Percentiles rank a stretch among this genome's conserved stretches.
Evolutionary conservation across 2,113 vertebrate species (phyloP).

Genomic region (Callipepla californica): DNA sequence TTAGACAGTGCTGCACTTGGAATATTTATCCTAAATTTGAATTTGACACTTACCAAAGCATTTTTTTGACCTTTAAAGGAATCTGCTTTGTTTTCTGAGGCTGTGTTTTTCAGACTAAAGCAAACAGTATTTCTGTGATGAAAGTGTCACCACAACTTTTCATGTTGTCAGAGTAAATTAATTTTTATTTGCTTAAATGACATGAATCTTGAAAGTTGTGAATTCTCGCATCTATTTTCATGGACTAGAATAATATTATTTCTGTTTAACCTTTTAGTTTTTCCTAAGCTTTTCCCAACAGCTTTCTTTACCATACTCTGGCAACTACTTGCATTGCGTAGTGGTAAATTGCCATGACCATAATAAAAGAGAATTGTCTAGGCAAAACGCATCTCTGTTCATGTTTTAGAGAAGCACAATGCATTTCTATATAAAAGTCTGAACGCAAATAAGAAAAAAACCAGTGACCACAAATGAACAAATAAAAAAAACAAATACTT

Average conservation of each 20-base stretch:
- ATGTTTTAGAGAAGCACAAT: neutral
- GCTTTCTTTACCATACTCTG: neutral
- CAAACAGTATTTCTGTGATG: neutral
- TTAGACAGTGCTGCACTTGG: neutral
- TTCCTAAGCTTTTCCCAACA: neutral
- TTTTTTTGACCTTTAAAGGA: neutral
- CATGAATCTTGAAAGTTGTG: neutral
- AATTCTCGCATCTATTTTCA: neutral
- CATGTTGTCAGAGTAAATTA: neutral
- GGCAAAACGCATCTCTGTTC: neutral
- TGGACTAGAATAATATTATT: neutral
- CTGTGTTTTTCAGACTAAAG: neutral
- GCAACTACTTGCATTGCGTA: neutral
- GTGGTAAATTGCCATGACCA: neutral
- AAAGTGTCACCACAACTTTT: neutral
- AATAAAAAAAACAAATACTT: neutral
- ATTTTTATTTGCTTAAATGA: neutral
- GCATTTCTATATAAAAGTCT: neutral
- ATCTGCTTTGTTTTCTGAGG: neutral
- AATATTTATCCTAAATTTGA: neutral
- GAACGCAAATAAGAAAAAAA: neutral
- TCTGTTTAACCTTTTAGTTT: neutral
- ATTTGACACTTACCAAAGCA: neutral
- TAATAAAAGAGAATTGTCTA: neutral
- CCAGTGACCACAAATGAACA: neutral